Base-by-base conservation (phyloP, 1,140 invertebrate genomes). In the Eupristina koningsbergeri region DNA sequence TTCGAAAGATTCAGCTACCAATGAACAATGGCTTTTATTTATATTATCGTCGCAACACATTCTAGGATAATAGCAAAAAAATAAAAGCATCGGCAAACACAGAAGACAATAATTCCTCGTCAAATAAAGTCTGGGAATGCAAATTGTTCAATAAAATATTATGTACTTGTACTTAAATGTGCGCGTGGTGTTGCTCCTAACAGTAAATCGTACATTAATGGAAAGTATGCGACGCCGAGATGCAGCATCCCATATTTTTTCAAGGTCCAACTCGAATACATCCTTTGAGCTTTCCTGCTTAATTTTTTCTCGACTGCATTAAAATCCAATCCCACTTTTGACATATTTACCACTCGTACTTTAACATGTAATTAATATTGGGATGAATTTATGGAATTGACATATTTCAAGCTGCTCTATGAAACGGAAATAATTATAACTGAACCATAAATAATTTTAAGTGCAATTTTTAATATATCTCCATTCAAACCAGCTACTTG, bases 101-200 rank as follows among this genome's bases (percentile, higher is more conserved):
- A 26, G 5, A 9, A 26, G 22, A 13, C 53, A 71, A 80, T 71
- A 80, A 80, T 71, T 31, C 31, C 13, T 29, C 17, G 34, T 22
- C 64, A 71, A 79, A 67, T 67, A 79, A 67, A 79, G 41, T 67
- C n/a, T 31, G 29, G 15, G 64, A 80, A 80, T 80, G 78, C 78
- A 80, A 69, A 80, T 80, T 71, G 45, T 80, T 47, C 64, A 80
- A 80, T 80, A 80, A 80, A 19, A 39, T 63, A 79, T 79, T 80
- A 71, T 36, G 26, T 26, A 50, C 31, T 31, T 36, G 26, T 26
- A 50, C 31, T 31, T 39, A 71, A 71, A 39, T 13, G 64, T 19
- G 78, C 78, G 58, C 64, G 64, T 69, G 45, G 63, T 58, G 45
- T 80, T 47, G 11, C 64, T 71, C 34, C 29, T 9, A 80, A 80